Conservation (phyloP, 2,888 invertebrate species). For the Drosophila atripex region DNA sequence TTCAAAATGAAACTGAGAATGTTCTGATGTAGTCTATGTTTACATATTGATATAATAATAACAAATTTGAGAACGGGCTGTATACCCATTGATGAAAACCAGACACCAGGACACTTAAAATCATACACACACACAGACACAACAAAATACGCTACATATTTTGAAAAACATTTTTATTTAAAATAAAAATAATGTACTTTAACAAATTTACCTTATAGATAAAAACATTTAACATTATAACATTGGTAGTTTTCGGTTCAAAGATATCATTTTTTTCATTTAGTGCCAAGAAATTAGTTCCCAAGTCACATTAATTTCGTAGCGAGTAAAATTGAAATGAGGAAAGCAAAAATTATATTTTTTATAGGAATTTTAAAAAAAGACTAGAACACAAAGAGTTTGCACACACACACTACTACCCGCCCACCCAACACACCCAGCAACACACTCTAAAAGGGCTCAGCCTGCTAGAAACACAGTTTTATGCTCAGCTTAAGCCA, state of each 20-base stretch:
- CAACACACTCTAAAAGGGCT: slow-evolving; percentile 33
- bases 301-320: slow-evolving; percentile 48
- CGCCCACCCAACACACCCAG: slow-evolving; percentile 13
- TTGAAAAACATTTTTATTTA: slow-evolving; percentile 61
- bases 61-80: slow-evolving; percentile 35
- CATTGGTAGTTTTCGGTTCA: slow-evolving; percentile 47
- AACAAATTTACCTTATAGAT: slow-evolving; percentile 36
- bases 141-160: slow-evolving; percentile 15
- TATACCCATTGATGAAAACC: slow-evolving; percentile 2
- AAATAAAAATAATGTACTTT: slow-evolving; percentile 59
- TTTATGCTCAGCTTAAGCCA: slow-evolving; percentile 38
- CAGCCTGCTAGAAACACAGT: slow-evolving; percentile 32
- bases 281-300: slow-evolving; percentile 68
- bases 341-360: slow-evolving; percentile 62
- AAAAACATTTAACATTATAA: slow-evolving; percentile 52
- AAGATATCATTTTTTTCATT: slow-evolving; percentile 43
- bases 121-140: slow-evolving; percentile 28
- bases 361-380: slow-evolving; percentile 62
- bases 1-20: slow-evolving; percentile 41
- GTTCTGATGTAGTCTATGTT: slow-evolving; percentile 64
- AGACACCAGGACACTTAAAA: slow-evolving; percentile 20
- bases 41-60: slow-evolving; percentile 57
- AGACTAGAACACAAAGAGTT: slow-evolving; percentile 38
- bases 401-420: slow-evolving; percentile 28
- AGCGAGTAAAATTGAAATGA: slow-evolving; percentile 47